Percentiles rank a stretch among this genome's conserved stretches.
These are phyloP conservation scores for Chorisops tibialis DNA, from an alignment of 2,888 invertebrate species.

Conservation along the genomic window DNA sequence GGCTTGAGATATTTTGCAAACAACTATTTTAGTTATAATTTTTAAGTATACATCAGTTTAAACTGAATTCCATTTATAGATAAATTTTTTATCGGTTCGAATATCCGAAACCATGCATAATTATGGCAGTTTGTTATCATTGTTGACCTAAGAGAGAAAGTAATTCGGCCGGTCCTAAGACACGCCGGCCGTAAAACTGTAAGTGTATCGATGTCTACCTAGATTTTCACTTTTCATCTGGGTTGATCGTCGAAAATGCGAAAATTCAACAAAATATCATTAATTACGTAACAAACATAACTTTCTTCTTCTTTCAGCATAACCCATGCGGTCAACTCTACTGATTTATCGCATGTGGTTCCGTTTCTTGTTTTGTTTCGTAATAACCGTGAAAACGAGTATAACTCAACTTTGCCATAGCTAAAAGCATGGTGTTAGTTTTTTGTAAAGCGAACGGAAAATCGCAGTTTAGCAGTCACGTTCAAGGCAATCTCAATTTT, in stretches of 20 bases:
- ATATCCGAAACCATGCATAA: no score
- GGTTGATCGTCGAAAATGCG: slow-evolving; percentile 1
- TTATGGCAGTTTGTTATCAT: no score
- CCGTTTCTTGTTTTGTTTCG: slow-evolving; percentile 6
- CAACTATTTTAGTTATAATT: no score
- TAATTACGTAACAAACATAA: slow-evolving; percentile 20
- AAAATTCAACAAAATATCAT: slow-evolving; percentile 3
- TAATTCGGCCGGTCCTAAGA: no score
- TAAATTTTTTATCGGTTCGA: no score
- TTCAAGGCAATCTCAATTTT: slow-evolving; percentile 14
- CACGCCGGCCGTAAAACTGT: no score
- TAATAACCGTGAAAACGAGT: neutral
- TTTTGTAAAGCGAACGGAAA: neutral
- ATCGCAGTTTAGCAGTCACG: slow-evolving; percentile 6
- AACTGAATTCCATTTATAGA: no score
- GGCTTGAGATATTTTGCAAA: no score
- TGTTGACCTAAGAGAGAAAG: no score
- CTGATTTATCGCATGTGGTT: neutral
- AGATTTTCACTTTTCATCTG: neutral
- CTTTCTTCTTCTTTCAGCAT: slow-evolving; percentile 6
- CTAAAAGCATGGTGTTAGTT: neutral
- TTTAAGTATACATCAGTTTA: no score
- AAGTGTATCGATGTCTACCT: no score
- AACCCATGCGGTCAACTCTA: neutral
- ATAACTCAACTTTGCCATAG: neutral